Base-by-base conservation (phyloP, 2,797 vertebrate genomes). In the Hyperoplus immaculatus region DNA sequence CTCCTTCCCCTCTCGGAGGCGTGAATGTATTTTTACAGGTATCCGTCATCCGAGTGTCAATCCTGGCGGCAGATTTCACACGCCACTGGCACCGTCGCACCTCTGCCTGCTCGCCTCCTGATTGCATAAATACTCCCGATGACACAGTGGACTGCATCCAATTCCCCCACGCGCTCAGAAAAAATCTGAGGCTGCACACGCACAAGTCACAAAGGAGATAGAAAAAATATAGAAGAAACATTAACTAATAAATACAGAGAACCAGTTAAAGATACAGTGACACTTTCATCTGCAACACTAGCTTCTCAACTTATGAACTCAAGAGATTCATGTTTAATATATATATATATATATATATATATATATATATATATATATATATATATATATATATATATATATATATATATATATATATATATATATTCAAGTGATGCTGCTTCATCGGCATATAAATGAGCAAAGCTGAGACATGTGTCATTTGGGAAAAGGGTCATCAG, bases 11-110 rank as follows among this genome's bases (percentile, higher is more conserved):
- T 94, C 95, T 94, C 91, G 89, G 89, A 94, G 93, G 93, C 82
- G 74, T 92, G 92, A 93, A 90, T 93, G 92, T 93, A 94, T 95
- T 95, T 21, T 95, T 91, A 90, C 92, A 95, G 92, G 93, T 96
- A 94, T 95, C 94, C 89, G 84, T 95, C 95, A 94, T 94, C 93
- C 90, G 73, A 87, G 91, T 95, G 95, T 94, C 96, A 96, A 93
- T 95, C 93, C 89, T 43, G 79, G 80, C 75, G 38, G 84, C 84
- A 88, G 77, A 95, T 96, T 96, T 96, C 95, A 96, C 95, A 96
- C 94, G 80, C 94, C 95, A 91, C 83, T 94, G 95, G 93, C 90
- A 92, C 92, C 92, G 90, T 85, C 53, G 82, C 87, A 86, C 83
- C 73, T 88, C 82, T 76, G 82, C 85, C 90, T 88, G 84, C 82